Evolutionary conservation across 2,113 vertebrate species (phyloP).

Genomic region (Mus spicilegus): DNA sequence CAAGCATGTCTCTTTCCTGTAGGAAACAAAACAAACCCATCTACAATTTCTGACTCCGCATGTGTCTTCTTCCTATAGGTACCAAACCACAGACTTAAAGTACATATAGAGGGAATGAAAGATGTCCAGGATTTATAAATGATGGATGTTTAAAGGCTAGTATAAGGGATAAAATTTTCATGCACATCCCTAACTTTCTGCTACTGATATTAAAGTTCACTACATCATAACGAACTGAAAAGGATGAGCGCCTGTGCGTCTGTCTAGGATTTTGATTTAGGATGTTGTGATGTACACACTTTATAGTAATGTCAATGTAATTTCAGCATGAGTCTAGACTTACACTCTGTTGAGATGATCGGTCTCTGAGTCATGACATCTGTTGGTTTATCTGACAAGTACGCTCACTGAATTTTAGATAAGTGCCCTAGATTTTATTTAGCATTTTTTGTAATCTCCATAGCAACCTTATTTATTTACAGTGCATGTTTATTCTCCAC

Average conservation of each 20-base stretch:
- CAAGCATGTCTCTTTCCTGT: not conserved
- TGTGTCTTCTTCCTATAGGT: not conserved
- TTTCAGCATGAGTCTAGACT: not conserved
- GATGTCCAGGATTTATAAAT: not conserved
- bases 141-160: not conserved
- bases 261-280: not conserved
- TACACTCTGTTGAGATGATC: not conserved
- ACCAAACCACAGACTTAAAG: not conserved
- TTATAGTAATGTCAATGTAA: not conserved
- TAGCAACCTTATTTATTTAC: not conserved
- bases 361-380: not conserved
- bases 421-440: not conserved
- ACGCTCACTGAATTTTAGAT: not conserved
- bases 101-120: not conserved
- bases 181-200: not conserved
- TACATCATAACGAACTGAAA: not conserved
- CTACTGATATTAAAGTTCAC: not conserved
- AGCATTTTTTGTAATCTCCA: not conserved
- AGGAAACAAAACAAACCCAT: not conserved
- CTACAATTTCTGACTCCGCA: not conserved
- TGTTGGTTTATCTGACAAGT: not conserved
- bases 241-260: not conserved
- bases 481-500: not conserved
- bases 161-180: not conserved
- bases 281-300: not conserved